These are phyloP conservation scores for Lamprologus speciosus DNA, from an alignment of 2,113 vertebrate genomes.

Conservation along the genomic window DNA sequence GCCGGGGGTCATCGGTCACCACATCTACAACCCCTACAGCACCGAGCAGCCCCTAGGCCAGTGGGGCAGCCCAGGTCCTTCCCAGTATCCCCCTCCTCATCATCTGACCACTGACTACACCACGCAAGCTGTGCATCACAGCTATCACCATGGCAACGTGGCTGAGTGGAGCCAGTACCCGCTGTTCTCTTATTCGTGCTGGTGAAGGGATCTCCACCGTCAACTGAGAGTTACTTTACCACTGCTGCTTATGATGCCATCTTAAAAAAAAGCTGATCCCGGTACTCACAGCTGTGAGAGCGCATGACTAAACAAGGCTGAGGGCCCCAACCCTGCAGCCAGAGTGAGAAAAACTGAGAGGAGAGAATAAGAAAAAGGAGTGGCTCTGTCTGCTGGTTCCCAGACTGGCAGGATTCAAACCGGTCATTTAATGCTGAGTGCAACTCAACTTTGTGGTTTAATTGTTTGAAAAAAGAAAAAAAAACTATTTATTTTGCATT, in stretches of 20 bases:
- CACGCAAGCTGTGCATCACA: slow-evolving; percentile 70
- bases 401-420: not conserved
- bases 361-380: not conserved
- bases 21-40: slow-evolving; percentile 74
- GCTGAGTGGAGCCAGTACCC: slow-evolving; percentile 87
- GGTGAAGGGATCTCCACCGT: slow-evolving; percentile 61
- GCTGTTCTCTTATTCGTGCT: slow-evolving; percentile 85
- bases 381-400: not conserved
- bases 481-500: slow-evolving; percentile 71
- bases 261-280: not conserved
- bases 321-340: not conserved
- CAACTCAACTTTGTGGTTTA: not conserved
- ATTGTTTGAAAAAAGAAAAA: not conserved
- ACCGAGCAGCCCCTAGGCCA: slow-evolving; percentile 75
- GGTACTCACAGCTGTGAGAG: not conserved
- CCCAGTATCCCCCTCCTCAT: slow-evolving; percentile 73
- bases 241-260: not conserved
- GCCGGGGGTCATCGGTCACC: slow-evolving; percentile 67
- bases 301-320: slow-evolving; percentile 22
- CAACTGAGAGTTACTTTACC: not conserved
- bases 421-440: not conserved
- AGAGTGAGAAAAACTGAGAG: not conserved
- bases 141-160: slow-evolving; percentile 76
- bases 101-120: slow-evolving; percentile 78
- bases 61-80: slow-evolving; percentile 73